Evolutionary conservation across 2,113 vertebrate species (phyloP).

Genomic region (Xenus cinereus): DNA sequence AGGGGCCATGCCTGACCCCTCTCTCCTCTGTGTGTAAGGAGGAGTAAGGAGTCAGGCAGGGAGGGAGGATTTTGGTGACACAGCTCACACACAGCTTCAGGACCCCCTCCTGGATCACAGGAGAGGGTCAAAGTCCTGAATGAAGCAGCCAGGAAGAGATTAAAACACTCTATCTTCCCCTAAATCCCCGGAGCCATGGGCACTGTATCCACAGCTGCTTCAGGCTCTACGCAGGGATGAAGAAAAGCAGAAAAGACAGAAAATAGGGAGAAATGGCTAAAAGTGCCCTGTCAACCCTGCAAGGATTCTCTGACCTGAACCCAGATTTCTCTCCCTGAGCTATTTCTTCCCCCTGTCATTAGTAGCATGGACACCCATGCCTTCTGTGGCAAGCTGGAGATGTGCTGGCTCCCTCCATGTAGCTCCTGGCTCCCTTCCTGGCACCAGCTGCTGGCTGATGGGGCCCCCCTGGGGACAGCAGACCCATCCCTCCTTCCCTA

Average conservation of each 20-base stretch:
- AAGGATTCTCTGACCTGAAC: not conserved
- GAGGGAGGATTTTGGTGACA: not conserved
- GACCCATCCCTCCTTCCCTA: not conserved
- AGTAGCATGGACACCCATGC: not conserved
- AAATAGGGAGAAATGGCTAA: not conserved
- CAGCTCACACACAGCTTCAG: not conserved
- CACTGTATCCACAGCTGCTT: not conserved
- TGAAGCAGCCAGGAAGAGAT: not conserved
- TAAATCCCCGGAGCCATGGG: not conserved
- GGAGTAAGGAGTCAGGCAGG: not conserved
- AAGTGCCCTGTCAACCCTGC: not conserved
- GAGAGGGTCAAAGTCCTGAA: not conserved
- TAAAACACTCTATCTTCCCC: not conserved
- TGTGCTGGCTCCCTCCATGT: not conserved
- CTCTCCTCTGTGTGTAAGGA: not conserved
- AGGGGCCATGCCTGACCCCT: not conserved
- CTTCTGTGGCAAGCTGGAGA: not conserved
- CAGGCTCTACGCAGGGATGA: not conserved
- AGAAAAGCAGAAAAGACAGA: not conserved
- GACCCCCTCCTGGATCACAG: not conserved
- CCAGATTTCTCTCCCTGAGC: not conserved
- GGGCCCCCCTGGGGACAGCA: rapidly evolving
- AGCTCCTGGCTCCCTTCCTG: not conserved
- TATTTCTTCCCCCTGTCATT: not conserved
- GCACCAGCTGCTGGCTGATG: not conserved